Evolutionary conservation across 2,797 vertebrate genomes (phyloP).

Genomic region (Coregonus ussuriensis): DNA sequence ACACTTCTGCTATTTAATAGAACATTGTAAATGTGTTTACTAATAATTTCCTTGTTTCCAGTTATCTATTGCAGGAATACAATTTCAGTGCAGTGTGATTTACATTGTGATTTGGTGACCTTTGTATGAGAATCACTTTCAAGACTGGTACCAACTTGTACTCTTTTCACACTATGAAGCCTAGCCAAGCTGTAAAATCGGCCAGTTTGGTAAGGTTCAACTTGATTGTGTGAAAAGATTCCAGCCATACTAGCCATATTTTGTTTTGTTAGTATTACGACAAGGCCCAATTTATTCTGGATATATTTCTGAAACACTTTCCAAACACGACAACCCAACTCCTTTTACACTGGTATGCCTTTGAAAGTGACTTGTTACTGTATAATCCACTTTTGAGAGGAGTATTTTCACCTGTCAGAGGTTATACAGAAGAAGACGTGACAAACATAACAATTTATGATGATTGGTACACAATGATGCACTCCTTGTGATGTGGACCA

Average conservation of each 20-base stretch:
- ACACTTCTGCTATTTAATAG: background rate
- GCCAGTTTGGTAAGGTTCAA: background rate
- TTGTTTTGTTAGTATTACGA: background rate
- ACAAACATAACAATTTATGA: background rate
- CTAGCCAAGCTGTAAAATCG: background rate
- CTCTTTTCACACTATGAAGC: background rate
- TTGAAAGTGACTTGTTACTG: background rate
- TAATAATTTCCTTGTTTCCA: background rate
- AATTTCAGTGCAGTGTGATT: background rate
- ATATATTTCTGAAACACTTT: background rate
- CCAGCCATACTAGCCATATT: background rate
- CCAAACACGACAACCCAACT: background rate
- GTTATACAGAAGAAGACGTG: background rate
- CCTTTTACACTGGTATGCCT: background rate
- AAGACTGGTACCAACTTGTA: background rate
- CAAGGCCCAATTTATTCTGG: background rate
- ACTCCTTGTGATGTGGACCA: background rate
- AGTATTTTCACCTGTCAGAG: background rate
- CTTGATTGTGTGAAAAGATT: background rate
- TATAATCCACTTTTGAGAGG: background rate
- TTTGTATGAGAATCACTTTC: background rate
- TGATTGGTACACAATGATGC: background rate
- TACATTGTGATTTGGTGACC: background rate
- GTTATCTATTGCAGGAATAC: background rate
- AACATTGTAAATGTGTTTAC: background rate